Evolutionary conservation across 2,797 vertebrate species (phyloP).

Genomic region (Furcifer pardalis): DNA sequence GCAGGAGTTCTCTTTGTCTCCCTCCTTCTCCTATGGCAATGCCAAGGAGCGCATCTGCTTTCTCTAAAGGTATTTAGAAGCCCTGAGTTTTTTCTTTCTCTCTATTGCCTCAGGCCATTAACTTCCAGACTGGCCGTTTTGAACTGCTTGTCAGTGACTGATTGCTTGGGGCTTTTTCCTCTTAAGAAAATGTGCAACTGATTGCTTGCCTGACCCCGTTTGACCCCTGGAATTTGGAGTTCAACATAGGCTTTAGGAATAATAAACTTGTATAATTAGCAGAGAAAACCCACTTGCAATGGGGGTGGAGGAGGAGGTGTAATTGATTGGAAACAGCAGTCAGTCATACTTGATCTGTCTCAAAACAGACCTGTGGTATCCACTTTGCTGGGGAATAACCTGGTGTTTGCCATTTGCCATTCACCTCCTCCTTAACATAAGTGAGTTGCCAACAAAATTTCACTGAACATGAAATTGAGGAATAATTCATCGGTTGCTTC

Average conservation of each 20-base stretch:
- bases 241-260: slow-evolving; percentile 74
- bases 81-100: background rate
- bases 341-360: background rate
- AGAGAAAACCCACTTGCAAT: slow-evolving; percentile 55
- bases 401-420: background rate
- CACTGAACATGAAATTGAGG: background rate
- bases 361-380: background rate
- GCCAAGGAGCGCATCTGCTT: background rate
- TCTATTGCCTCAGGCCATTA: slow-evolving; percentile 64
- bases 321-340: slow-evolving; percentile 70
- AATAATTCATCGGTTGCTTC: background rate
- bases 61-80: slow-evolving; percentile 36
- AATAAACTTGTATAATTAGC: slow-evolving; percentile 75
- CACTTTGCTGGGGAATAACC: background rate
- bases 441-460: background rate
- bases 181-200: slow-evolving; percentile 67
- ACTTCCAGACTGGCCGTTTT: slow-evolving; percentile 63
- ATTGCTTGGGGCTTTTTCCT: slow-evolving; percentile 55
- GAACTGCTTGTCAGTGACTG: slow-evolving; percentile 74
- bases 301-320: slow-evolving; percentile 1
- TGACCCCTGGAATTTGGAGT: slow-evolving; percentile 74
- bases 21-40: too few relatives aligned
- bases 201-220: slow-evolving; percentile 64
- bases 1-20: background rate
- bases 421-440: too few relatives aligned